These are phyloP conservation scores for Hoplostethus atlanticus DNA, from an alignment of 2,797 vertebrate genomes.

Conservation along the genomic window DNA sequence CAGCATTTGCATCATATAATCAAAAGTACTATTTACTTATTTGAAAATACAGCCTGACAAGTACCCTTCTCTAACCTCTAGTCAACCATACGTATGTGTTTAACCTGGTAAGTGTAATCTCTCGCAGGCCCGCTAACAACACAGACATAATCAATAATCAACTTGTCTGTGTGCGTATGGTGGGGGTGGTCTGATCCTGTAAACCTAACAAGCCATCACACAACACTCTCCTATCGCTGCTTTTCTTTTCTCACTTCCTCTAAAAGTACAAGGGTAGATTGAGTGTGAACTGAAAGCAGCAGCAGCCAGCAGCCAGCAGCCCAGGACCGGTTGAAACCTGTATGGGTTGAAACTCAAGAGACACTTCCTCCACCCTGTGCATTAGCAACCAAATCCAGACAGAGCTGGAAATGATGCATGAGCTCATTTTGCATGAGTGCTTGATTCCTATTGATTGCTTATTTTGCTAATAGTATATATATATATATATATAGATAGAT, in stretches of 20 bases:
- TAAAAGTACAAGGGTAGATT: conserved; percentile 65
- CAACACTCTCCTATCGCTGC: not conserved
- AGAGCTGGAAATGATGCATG: conserved; percentile 60
- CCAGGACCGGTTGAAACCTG: conserved; percentile 82
- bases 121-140: not conserved
- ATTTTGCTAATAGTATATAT: conserved; percentile 28
- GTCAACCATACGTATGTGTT: conserved; percentile 15
- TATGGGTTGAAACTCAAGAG: conserved; percentile 69
- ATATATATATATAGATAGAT: not conserved
- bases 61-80: conserved; percentile 4
- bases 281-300: conserved; percentile 45
- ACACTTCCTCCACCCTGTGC: conserved; percentile 70
- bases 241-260: conserved; percentile 31
- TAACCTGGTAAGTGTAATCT: not conserved
- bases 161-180: not conserved
- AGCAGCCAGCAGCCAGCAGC: conserved; percentile 69
- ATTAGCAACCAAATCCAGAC: conserved; percentile 71
- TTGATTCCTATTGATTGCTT: conserved; percentile 50
- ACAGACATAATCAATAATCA: not conserved
- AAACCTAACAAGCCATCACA: not conserved
- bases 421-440: conserved; percentile 51
- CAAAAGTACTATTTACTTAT: not conserved
- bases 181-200: not conserved
- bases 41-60: not conserved
- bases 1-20: not conserved